phyloP scores from a whole-genome alignment of 2,888 invertebrate species.

The Anaspis maculata region DNA sequence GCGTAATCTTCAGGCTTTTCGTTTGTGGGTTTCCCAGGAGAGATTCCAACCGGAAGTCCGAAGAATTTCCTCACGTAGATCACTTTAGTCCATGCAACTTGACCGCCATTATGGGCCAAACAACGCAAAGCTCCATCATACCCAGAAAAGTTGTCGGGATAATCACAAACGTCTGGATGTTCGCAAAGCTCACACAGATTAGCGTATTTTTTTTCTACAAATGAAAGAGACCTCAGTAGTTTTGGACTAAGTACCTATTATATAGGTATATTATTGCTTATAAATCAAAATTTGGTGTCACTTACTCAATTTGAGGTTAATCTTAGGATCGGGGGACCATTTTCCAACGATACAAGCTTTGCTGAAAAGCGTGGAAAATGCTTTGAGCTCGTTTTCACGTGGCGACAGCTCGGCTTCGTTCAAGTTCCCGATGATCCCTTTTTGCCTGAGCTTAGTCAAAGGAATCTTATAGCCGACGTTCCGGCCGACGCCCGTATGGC shows the following conservation, averaged over 20 bases:
- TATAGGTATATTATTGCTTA: constrained; percentile 1
- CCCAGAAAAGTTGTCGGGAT: constrained; percentile 77
- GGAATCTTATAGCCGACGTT: constrained; percentile 86
- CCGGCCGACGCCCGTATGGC: constrained; percentile 79
- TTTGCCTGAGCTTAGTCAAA: constrained; percentile 66
- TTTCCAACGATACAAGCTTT: constrained; percentile 80
- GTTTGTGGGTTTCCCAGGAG: constrained; percentile 48
- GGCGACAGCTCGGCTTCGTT: constrained; percentile 62
- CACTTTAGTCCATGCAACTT: constrained; percentile 81
- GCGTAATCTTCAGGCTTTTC: constrained; percentile 61
- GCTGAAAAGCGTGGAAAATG: constrained; percentile 70
- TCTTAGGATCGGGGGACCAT: constrained; percentile 69
- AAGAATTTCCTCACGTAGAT: constrained; percentile 73
- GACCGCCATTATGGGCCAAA: constrained; percentile 69
- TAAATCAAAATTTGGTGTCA: background rate
- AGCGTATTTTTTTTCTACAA: constrained; percentile 63
- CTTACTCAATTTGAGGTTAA: constrained; percentile 65
- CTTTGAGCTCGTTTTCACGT: constrained; percentile 73
- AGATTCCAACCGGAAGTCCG: constrained; percentile 58
- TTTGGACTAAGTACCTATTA: background rate
- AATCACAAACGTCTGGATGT: constrained; percentile 66
- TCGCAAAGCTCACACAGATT: constrained; percentile 73
- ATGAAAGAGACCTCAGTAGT: constrained; percentile 4
- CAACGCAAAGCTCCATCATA: constrained; percentile 82
- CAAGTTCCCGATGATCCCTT: constrained; percentile 56